These are phyloP conservation scores for Apamea sordens DNA, from an alignment of 2,888 invertebrate genomes.

Conservation along the genomic window DNA sequence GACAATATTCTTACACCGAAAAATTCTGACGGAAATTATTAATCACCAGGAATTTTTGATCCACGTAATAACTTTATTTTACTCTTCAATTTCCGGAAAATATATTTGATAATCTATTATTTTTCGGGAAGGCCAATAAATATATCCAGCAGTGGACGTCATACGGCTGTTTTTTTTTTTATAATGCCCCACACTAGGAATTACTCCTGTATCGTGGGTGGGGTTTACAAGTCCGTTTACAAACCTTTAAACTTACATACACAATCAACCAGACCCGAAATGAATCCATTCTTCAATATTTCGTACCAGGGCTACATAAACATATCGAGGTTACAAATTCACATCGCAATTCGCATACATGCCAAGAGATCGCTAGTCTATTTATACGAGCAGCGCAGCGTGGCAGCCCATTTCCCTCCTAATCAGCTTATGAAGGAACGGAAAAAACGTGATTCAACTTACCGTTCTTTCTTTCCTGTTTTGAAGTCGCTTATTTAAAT, in stretches of 20 bases:
- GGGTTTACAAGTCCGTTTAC: too few species aligned
- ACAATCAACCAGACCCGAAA: too few species aligned
- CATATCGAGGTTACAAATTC: conserved; percentile 27
- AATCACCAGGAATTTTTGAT: neutral
- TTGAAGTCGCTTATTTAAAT: conserved; percentile 26
- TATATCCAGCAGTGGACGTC: too few species aligned
- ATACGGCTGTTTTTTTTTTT: too few species aligned
- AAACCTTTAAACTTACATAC: too few species aligned
- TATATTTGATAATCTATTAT: neutral
- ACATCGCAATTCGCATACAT: conserved; percentile 5
- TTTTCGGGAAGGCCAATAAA: neutral
- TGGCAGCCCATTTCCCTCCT: conserved; percentile 61
- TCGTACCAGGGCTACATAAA: conserved; percentile 54
- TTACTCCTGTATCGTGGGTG: too few species aligned
- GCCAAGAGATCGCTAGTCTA: conserved; percentile 17
- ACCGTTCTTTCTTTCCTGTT: conserved; percentile 29
- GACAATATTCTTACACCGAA: conserved; percentile 24
- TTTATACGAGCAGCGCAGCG: conserved; percentile 43
- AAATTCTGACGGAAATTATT: conserved; percentile 1
- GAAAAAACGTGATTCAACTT: conserved; percentile 55
- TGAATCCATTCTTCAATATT: neutral
- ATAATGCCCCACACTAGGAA: too few species aligned
- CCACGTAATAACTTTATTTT: neutral
- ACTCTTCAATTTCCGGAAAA: conserved; percentile 10
- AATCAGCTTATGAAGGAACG: conserved; percentile 64